A percentile compares a stretch with the other conserved stretches of the same genome.
Conservation (phyloP, 2,888 invertebrate species). For the Athalia circularis region DNA sequence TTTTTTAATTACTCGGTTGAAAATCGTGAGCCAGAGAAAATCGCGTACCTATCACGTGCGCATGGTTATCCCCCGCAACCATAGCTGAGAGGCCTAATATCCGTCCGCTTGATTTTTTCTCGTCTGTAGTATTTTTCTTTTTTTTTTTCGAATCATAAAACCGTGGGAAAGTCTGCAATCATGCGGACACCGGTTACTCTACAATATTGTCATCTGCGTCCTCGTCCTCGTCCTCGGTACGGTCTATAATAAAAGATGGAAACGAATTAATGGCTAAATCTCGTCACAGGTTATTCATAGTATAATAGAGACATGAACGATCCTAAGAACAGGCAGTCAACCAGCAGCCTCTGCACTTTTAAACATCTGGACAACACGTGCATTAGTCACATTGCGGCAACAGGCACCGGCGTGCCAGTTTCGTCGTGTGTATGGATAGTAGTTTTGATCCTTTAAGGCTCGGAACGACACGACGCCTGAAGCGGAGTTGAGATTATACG, state of each 20-base stretch:
- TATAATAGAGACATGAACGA: not conserved
- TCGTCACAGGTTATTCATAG: constrained; percentile 34
- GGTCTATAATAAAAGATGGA: not conserved
- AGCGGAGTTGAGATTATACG: constrained; percentile 19
- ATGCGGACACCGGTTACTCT: not conserved
- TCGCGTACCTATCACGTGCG: too few species aligned
- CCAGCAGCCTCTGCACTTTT: constrained; percentile 10
- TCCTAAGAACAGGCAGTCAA: not conserved
- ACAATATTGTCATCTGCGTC: constrained; percentile 1
- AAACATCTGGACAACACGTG: constrained; percentile 35
- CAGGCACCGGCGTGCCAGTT: not conserved
- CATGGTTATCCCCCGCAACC: too few species aligned
- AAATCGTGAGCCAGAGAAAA: too few species aligned
- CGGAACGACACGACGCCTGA: not conserved
- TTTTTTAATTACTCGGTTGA: too few species aligned
- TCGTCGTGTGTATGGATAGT: not conserved
- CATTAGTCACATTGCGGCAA: not conserved
- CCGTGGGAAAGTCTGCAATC: constrained; percentile 25
- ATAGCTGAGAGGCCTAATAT: too few species aligned
- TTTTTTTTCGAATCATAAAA: not conserved
- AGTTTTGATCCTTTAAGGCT: constrained; percentile 20
- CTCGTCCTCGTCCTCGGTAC: constrained; percentile 24
- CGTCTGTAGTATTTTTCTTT: too few species aligned
- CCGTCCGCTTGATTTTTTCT: too few species aligned
- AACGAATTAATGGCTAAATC: constrained; percentile 16